A percentile compares a stretch with the other conserved stretches of the same genome.
These are phyloP conservation scores for Amazona guildingii DNA, from an alignment of 2,113 vertebrate species.

Conservation along the genomic window DNA sequence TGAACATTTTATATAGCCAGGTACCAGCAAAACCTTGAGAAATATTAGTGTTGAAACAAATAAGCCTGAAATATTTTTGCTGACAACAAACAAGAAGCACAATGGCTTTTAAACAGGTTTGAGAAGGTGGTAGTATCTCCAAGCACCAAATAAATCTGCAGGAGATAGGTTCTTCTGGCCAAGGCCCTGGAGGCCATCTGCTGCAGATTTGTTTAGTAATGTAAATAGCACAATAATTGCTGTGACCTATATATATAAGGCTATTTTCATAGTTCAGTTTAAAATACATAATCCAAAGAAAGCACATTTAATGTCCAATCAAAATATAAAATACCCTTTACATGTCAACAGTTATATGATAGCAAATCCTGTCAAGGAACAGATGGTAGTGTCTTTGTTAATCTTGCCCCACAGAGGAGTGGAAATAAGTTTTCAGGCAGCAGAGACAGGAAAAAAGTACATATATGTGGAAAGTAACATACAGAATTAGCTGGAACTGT, in stretches of 20 bases:
- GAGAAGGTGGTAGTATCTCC: constrained; percentile 52
- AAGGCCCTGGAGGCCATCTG: constrained; percentile 23
- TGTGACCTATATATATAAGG: constrained; percentile 50
- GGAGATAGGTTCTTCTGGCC: constrained; percentile 58
- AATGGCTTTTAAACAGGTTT: not conserved
- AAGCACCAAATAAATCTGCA: constrained; percentile 56
- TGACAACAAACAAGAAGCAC: constrained; percentile 32
- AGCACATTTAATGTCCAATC: constrained; percentile 54
- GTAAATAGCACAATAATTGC: constrained; percentile 67
- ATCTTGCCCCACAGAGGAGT: constrained; percentile 23
- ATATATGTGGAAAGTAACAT: constrained; percentile 9
- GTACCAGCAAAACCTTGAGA: constrained; percentile 28
- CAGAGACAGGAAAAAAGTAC: not conserved
- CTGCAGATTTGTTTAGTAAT: constrained; percentile 49
- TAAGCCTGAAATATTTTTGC: constrained; percentile 44
- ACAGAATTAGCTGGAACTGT: not conserved
- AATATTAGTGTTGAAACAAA: constrained; percentile 46
- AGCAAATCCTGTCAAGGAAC: constrained; percentile 4
- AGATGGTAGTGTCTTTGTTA: constrained; percentile 58
- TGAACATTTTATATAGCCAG: not conserved
- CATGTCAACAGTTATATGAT: constrained; percentile 40
- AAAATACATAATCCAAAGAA: constrained; percentile 66
- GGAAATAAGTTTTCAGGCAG: constrained; percentile 44
- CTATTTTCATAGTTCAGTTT: constrained; percentile 46
- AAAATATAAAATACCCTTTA: constrained; percentile 66